Percentiles rank a stretch among this genome's conserved stretches.
Conservation (phyloP, 2,113 vertebrate genomes). For the Trichomycterus rosablanca region DNA sequence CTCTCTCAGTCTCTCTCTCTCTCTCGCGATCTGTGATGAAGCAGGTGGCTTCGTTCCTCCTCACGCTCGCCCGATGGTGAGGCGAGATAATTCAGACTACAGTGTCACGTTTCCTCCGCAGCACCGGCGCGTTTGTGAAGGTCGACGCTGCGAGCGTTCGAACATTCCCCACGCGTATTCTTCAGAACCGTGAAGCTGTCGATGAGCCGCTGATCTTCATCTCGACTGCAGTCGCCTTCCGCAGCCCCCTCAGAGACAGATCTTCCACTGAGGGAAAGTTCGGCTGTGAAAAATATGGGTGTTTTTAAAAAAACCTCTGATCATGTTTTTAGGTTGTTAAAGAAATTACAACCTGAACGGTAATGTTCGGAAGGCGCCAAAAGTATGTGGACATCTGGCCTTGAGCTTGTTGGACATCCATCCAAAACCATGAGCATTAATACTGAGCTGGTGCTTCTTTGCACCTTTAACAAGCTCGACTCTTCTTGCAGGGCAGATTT, state of each 20-base stretch:
- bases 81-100: slow-evolving; percentile 1
- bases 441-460: too few relatives aligned
- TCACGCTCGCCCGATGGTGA: slow-evolving; percentile 14
- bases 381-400: too few relatives aligned
- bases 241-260: not conserved
- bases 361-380: too few relatives aligned
- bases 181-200: not conserved
- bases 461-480: too few relatives aligned
- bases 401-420: too few relatives aligned
- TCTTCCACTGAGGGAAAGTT: not conserved
- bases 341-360: too few relatives aligned
- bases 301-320: too few relatives aligned
- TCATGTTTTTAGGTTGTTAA: too few relatives aligned
- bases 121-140: not conserved
- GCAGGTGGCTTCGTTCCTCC: slow-evolving; percentile 4
- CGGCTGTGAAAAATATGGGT: too few relatives aligned
- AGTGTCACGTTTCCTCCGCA: not conserved
- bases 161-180: not conserved
- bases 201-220: slow-evolving; percentile 2
- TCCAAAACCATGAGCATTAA: too few relatives aligned
- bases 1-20: not conserved
- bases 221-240: not conserved
- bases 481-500: too few relatives aligned
- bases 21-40: not conserved
- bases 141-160: not conserved